phyloP scores from a whole-genome alignment of 2,113 vertebrate species.

The Macquaria ambigua region DNA sequence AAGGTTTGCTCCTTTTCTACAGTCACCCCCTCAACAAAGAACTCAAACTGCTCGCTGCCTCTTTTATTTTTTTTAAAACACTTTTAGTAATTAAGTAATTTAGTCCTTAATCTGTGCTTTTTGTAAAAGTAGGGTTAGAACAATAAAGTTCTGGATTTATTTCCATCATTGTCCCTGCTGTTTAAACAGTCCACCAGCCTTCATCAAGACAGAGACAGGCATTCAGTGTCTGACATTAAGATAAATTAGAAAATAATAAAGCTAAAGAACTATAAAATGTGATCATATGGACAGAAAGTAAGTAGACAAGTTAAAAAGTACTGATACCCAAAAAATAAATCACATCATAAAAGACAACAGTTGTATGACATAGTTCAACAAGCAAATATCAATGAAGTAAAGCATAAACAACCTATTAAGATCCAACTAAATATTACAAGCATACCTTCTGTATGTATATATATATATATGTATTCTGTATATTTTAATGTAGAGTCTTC shows the following conservation, averaged over 20 bases:
- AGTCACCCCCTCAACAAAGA: conserved; percentile 78
- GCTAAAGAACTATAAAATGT: not conserved
- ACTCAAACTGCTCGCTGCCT: conserved; percentile 48
- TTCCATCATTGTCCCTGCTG: not conserved
- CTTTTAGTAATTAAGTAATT: not conserved
- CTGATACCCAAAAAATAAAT: not conserved
- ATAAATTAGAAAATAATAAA: not conserved
- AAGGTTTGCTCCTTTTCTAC: conserved; percentile 79
- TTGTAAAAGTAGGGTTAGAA: not conserved
- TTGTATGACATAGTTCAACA: not conserved
- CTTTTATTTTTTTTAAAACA: not conserved
- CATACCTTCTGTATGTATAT: too few species aligned
- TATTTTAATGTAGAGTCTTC: too few species aligned
- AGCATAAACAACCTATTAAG: too few species aligned
- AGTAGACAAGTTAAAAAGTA: not conserved
- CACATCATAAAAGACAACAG: not conserved
- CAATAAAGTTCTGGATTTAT: not conserved
- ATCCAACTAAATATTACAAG: too few species aligned
- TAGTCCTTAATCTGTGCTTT: not conserved
- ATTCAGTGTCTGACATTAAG: not conserved
- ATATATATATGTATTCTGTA: too few species aligned
- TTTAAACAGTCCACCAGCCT: not conserved
- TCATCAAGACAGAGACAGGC: not conserved
- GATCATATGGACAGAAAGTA: not conserved
- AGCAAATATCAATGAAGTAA: too few species aligned